Evolutionary conservation across 2,888 invertebrate species (phyloP).

Genomic region (Lamproptera curius): DNA sequence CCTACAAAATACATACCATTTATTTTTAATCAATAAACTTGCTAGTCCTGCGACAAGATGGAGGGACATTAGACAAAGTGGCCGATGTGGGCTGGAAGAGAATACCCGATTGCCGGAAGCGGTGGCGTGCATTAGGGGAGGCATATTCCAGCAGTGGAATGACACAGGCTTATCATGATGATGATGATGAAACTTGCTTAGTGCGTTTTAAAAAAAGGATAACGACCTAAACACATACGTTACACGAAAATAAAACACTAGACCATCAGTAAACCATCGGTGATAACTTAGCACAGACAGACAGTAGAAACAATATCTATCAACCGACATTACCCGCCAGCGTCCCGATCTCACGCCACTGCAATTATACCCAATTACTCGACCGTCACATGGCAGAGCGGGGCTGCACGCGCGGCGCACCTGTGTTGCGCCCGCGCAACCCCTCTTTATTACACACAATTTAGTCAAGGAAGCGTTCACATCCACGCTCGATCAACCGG

Average conservation of each 20-base stretch:
- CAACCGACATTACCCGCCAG: background rate
- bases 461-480: conserved; percentile 61
- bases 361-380: conserved; percentile 54
- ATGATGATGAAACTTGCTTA: background rate
- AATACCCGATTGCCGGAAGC: too few relatives aligned
- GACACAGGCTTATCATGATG: too few relatives aligned
- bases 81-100: too few relatives aligned
- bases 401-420: conserved; percentile 57
- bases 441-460: conserved; percentile 67
- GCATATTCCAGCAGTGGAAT: too few relatives aligned
- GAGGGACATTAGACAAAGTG: too few relatives aligned
- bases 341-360: conserved; percentile 34
- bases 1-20: too few relatives aligned
- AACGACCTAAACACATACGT: background rate
- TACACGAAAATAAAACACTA: background rate
- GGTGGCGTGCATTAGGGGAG: too few relatives aligned
- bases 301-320: too few relatives aligned
- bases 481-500: conserved; percentile 62
- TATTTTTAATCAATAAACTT: too few relatives aligned
- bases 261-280: too few relatives aligned
- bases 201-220: background rate
- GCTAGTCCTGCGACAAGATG: too few relatives aligned
- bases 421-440: conserved; percentile 52
- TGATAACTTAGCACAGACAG: too few relatives aligned
- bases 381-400: conserved; percentile 33